phyloP scores from a whole-genome alignment of 2,888 invertebrate genomes.

The Dioctria rufipes region DNA sequence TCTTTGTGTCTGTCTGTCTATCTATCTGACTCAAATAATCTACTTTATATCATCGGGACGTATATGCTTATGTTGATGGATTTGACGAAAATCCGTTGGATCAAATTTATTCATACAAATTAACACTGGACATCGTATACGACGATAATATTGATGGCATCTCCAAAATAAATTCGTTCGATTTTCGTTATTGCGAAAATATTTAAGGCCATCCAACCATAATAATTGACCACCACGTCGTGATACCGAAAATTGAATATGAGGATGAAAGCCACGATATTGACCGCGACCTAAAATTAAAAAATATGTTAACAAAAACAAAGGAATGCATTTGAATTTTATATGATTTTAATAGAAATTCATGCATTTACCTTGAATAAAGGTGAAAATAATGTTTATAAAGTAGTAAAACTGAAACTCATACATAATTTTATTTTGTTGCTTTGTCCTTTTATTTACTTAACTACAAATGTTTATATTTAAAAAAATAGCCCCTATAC shows the following conservation, averaged over 20 bases:
- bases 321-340: not conserved
- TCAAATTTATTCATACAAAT: constrained; percentile 70
- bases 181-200: constrained; percentile 70
- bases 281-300: constrained; percentile 49
- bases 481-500: too few relatives aligned
- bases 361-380: not conserved
- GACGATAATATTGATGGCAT: constrained; percentile 70
- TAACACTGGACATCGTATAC: constrained; percentile 68
- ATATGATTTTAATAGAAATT: not conserved
- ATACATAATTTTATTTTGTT: not conserved
- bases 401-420: not conserved
- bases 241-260: constrained; percentile 68
- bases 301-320: constrained; percentile 36
- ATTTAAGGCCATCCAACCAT: constrained; percentile 69
- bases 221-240: constrained; percentile 69
- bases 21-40: not conserved
- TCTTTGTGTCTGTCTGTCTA: too few relatives aligned
- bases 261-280: constrained; percentile 61
- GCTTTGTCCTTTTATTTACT: not conserved
- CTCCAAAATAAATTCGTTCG: constrained; percentile 70
- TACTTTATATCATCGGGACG: constrained; percentile 62
- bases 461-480: too few relatives aligned
- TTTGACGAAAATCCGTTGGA: constrained; percentile 68
- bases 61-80: constrained; percentile 68
- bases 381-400: not conserved